Evolutionary conservation across 2,113 vertebrate species (phyloP), one percentile per base, ranked within the genome.

Genomic region (Dinomys branickii): DNA sequence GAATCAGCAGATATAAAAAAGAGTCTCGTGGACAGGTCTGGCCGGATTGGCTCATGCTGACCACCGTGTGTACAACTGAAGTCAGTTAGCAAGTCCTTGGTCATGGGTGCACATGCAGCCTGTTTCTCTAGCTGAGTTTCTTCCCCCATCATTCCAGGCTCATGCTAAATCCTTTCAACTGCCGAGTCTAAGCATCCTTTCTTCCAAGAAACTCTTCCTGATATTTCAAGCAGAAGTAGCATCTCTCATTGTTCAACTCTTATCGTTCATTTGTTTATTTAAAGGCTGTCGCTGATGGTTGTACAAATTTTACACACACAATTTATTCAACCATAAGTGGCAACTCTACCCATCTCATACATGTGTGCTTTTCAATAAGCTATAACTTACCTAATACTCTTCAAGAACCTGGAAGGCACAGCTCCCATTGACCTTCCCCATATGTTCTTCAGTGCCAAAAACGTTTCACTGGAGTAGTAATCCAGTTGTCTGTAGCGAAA

Each of bases 121-220:
- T 28, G 7, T 41, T 65, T 80, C 26, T 58, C 58, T 13, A 33
- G 24, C 19, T 83, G 13, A 85, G n/a, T 35, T 44, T 41, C 17
- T 71, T 44, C 44, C n/a, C 30, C 8, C 9, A 56, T 33, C 28
- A 16, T 47, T 30, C 30, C 41, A 1, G 4, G 3, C 0, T 7
- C 22, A 6, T 78, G 9, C 59, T 91, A 69, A 94, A 80, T 87
- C 28, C 30, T 96, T 85, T 73, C 35, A 50, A 26, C 5, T 24
- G 19, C 3, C 14, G 2, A 71, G 1, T 13, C 54, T 69, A 82
- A 30, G 19, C 9, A 91, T 30, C 38, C 22, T 19, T 56, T 94
- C 80, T 84, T 91, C 54, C 12, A n/a, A 50, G 50, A 95, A 91
- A n/a, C 7, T 54, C 54, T 77, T 77, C 63, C 85, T 54, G 73